A percentile compares a stretch with the other conserved stretches of the same genome.
phyloP scores from a whole-genome alignment of 2,113 vertebrate species.

The Paraplagusia blochii region DNA sequence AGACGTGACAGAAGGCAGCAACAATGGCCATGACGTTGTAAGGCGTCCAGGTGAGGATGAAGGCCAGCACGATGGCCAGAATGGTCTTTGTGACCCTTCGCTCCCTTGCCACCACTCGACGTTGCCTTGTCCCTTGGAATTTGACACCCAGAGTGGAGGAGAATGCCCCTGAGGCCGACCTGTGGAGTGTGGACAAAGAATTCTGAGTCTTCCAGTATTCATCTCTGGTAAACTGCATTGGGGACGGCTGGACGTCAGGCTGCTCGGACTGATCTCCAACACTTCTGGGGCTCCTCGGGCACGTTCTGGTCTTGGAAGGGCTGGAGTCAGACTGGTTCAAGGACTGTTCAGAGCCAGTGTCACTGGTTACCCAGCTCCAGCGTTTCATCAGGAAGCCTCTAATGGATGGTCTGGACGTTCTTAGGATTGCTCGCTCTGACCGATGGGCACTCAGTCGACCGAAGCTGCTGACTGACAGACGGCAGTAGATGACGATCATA shows the following conservation, averaged over 20 bases:
- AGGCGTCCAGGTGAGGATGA: slow-evolving; percentile 92
- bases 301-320: slow-evolving; percentile 62
- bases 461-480: slow-evolving; percentile 85
- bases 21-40: slow-evolving; percentile 92
- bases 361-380: slow-evolving; percentile 6
- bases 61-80: slow-evolving; percentile 89
- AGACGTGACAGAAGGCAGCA: slow-evolving; percentile 84
- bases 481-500: slow-evolving; percentile 88
- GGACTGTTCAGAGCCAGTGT: slow-evolving; percentile 12
- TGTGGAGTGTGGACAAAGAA: slow-evolving; percentile 58
- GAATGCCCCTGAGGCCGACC: neutral
- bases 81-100: slow-evolving; percentile 91
- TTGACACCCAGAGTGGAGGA: slow-evolving; percentile 63
- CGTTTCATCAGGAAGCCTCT: slow-evolving; percentile 27
- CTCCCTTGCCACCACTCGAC: slow-evolving; percentile 82
- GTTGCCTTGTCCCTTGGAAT: slow-evolving; percentile 79
- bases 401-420: slow-evolving; percentile 1
- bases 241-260: neutral
- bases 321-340: slow-evolving; percentile 27
- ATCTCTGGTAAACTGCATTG: neutral
- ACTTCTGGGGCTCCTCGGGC: slow-evolving; percentile 8
- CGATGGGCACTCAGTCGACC: slow-evolving; percentile 75
- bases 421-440: neutral
- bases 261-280: slow-evolving; percentile 33
- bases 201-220: slow-evolving; percentile 35